Evolutionary conservation across 2,888 invertebrate species (phyloP).

Genomic region (Allacma fusca): DNA sequence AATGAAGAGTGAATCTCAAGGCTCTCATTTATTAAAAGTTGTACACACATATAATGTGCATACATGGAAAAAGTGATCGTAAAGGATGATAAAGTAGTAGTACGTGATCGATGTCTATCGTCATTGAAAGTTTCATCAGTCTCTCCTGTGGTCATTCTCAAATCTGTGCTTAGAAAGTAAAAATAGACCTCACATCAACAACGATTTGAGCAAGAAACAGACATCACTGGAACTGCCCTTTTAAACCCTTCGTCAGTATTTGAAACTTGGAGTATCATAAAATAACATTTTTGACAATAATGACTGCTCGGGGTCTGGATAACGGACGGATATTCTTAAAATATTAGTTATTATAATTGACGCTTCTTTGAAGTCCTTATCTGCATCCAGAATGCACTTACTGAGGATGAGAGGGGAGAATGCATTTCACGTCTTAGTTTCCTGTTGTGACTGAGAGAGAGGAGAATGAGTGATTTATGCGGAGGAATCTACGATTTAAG

Average conservation of each 20-base stretch:
- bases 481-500: too few species aligned
- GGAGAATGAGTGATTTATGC: too few species aligned
- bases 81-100: not conserved
- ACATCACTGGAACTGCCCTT: too few species aligned
- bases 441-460: too few species aligned
- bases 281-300: not conserved
- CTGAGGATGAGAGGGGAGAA: too few species aligned
- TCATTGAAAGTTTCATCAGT: not conserved
- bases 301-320: not conserved
- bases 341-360: not conserved
- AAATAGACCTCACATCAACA: slow-evolving; percentile 5
- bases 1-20: not conserved
- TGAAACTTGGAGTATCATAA: not conserved
- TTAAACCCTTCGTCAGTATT: not conserved
- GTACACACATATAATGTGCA: not conserved
- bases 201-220: too few species aligned
- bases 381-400: too few species aligned
- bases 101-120: not conserved
- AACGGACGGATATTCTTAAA: not conserved
- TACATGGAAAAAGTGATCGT: not conserved
- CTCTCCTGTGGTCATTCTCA: slow-evolving; percentile 1
- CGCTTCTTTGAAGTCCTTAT: too few species aligned
- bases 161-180: not conserved
- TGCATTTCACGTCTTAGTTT: too few species aligned
- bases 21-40: not conserved